Conservation (phyloP, 2,888 invertebrate species). For the Diaperis boleti region DNA sequence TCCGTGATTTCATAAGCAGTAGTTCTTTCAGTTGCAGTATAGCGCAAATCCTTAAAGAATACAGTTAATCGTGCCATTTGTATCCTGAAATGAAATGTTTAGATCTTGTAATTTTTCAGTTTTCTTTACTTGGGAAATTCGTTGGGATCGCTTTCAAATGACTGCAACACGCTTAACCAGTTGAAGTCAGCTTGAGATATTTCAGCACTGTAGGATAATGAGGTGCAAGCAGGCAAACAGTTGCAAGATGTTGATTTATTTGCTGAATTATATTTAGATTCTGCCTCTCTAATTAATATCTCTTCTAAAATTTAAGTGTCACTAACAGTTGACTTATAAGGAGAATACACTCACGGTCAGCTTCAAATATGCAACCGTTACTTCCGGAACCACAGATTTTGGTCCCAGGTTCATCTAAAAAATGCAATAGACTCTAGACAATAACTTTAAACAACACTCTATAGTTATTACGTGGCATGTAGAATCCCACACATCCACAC, state of each 20-base stretch:
- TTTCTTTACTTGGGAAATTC: conserved; percentile 62
- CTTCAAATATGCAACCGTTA: neutral
- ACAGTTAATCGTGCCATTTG: conserved; percentile 74
- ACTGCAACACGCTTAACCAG: conserved; percentile 71
- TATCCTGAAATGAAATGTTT: conserved; percentile 59
- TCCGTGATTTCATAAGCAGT: conserved; percentile 71
- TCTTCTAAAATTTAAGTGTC: conserved; percentile 63
- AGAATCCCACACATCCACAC: conserved; percentile 66
- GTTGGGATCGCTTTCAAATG: conserved; percentile 65
- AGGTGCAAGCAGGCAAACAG: conserved; percentile 77
- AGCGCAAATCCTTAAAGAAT: conserved; percentile 78
- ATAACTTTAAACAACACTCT: too few relatives aligned
- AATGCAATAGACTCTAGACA: too few relatives aligned
- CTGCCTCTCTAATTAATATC: conserved; percentile 68
- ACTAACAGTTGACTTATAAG: too few relatives aligned
- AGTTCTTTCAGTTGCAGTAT: conserved; percentile 70
- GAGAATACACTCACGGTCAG: neutral
- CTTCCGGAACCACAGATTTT: neutral
- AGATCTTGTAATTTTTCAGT: too few relatives aligned
- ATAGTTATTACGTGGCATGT: conserved; percentile 73
- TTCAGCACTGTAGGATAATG: conserved; percentile 79
- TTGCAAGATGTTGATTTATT: conserved; percentile 68
- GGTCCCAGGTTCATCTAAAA: neutral
- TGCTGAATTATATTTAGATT: conserved; percentile 52
- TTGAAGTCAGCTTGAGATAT: conserved; percentile 79